phyloP scores from a whole-genome alignment of 2,797 vertebrate species.

The Poliocrania exsul region DNA sequence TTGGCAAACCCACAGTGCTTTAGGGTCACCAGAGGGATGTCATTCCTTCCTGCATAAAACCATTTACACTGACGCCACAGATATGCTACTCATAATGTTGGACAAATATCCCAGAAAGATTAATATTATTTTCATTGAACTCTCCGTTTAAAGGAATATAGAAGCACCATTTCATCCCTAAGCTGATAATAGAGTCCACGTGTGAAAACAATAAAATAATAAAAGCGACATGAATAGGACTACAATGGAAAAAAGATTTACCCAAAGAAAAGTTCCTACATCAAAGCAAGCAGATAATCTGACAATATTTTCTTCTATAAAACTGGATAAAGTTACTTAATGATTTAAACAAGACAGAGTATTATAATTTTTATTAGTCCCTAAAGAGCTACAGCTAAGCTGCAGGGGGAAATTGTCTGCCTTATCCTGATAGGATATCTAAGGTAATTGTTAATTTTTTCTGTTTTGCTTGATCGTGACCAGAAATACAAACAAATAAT shows the following conservation, averaged over 20 bases:
- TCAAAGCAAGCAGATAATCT: slow-evolving; percentile 64
- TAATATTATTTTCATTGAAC: slow-evolving; percentile 66
- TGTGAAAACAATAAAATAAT: slow-evolving; percentile 71
- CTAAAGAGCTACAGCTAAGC: slow-evolving; percentile 3
- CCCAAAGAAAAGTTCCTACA: slow-evolving; percentile 42
- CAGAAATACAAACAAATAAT: neutral
- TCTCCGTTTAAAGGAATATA: slow-evolving; percentile 41
- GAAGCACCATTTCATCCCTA: slow-evolving; percentile 42
- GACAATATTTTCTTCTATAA: slow-evolving; percentile 52
- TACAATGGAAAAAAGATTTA: slow-evolving; percentile 54
- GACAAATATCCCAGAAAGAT: slow-evolving; percentile 65
- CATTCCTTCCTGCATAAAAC: slow-evolving; percentile 60
- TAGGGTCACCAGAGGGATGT: slow-evolving; percentile 45
- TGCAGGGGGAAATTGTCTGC: neutral
- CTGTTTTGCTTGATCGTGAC: neutral
- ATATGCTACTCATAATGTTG: slow-evolving; percentile 47
- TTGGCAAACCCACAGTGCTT: slow-evolving; percentile 37
- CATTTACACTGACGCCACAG: slow-evolving; percentile 59
- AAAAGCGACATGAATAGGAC: slow-evolving; percentile 36
- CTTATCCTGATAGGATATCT: neutral
- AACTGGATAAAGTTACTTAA: slow-evolving; percentile 55
- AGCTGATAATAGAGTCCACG: slow-evolving; percentile 61
- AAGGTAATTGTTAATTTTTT: neutral
- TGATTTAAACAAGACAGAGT: slow-evolving; percentile 50
- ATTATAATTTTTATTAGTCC: slow-evolving; percentile 56